Base-by-base conservation (phyloP, 2,797 vertebrate species). In the Morus bassanus region DNA sequence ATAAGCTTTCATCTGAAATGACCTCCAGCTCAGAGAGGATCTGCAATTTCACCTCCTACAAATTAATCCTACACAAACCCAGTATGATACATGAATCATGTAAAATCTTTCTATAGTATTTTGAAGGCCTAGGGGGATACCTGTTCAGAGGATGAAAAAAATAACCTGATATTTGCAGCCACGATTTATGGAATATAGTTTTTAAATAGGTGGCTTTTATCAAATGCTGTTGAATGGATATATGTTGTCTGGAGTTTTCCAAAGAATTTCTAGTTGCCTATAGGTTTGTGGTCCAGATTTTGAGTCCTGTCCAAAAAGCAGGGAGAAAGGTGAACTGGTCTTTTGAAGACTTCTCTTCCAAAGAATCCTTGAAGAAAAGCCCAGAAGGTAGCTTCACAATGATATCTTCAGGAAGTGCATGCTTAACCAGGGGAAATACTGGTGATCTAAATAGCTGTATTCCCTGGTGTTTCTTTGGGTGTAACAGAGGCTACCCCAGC, bases 61-160 rank as follows among this genome's bases (percentile, higher is more conserved):
- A 96, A 90, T 81, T 78, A 93, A 95, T 93, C 74, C 67, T 78
- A 65, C 64, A 64, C 48, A 81, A 93, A 73, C 31, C 3, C 46
- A 75, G 25, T 51, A 48, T 69, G 72, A 77, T 30, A 77, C 54
- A 90, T 92, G 79, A 97, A 85, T 78, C 68, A 81, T 13, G 28
- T 59, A 80, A 84, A 92, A 94, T 86, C 53, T 94, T 94, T 93
- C 64, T 88, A 57, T 61, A 85, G 45, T 68, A 86, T 85, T 94
- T 96, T 90, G 85, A 88, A 85, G 46, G 37, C 82, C 77, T 91
- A 61, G 13, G 25, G 82, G 43, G 24, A 94, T 35, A 79, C 33
- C 13, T 6, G 9, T 69, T 79, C 76, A 79, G 27, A 94, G 14
- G 27, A 64, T 80, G 45, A 60, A 92, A 93, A 94, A 86, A 93